phyloP scores from a whole-genome alignment of 2,113 vertebrate genomes.

The Scolopax mira region DNA sequence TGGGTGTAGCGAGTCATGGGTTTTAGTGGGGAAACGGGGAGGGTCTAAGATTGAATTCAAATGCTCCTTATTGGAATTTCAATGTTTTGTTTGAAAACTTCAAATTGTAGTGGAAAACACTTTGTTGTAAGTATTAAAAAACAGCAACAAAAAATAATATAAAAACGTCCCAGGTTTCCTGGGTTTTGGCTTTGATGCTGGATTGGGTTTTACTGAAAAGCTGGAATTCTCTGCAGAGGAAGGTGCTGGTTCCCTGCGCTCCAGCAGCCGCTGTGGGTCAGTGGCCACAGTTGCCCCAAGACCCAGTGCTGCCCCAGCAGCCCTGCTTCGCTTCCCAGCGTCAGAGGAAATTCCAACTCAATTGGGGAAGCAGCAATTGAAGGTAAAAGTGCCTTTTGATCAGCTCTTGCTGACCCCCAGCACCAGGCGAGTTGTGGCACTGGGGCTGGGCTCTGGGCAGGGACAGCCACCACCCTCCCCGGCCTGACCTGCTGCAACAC shows the following conservation, averaged over 20 bases:
- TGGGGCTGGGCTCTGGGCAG: rapidly evolving
- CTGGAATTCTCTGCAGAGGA: neutral
- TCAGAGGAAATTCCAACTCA: neutral
- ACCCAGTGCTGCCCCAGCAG: neutral
- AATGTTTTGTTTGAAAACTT: neutral
- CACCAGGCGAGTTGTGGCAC: neutral
- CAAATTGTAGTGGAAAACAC: neutral
- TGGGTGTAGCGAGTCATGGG: neutral
- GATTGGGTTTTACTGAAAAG: neutral
- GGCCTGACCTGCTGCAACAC: neutral
- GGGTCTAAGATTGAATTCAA: neutral
- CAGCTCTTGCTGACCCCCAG: neutral
- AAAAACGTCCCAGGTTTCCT: neutral
- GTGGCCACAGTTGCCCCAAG: rapidly evolving
- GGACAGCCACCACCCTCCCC: neutral
- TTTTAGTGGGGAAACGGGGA: neutral
- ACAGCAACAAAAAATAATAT: rapidly evolving
- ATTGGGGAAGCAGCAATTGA: neutral
- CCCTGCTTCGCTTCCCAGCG: rapidly evolving
- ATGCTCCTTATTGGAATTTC: neutral
- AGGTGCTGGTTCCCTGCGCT: neutral
- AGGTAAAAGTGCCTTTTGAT: neutral
- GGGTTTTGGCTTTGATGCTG: neutral
- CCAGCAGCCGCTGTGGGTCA: rapidly evolving
- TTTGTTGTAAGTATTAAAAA: neutral